phyloP scores from a whole-genome alignment of 2,888 invertebrate species.

The Conomelus anceps region DNA sequence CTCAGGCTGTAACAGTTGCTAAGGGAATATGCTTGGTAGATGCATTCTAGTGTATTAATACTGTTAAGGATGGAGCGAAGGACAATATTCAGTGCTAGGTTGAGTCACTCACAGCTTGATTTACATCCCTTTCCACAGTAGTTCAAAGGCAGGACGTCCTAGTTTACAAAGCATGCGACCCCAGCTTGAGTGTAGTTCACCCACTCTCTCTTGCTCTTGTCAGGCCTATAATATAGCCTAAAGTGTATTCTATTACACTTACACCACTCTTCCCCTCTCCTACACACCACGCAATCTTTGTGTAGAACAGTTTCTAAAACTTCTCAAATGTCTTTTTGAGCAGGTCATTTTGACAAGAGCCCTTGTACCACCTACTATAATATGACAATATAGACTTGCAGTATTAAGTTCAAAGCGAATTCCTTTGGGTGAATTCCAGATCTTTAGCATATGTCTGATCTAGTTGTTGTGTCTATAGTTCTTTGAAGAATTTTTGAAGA shows the following conservation, averaged over 20 bases:
- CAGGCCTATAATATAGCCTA: neutral
- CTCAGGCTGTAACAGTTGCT: neutral
- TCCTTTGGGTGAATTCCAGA: neutral
- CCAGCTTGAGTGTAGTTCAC: constrained; percentile 6
- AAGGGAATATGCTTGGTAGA: neutral
- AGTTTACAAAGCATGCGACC: neutral
- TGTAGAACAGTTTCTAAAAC: neutral
- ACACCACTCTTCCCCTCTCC: neutral
- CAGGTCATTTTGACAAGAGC: neutral
- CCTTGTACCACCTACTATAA: neutral
- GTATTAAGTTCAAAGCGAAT: neutral
- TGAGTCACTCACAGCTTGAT: neutral
- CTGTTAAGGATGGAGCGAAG: neutral
- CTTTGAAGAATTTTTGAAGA: too few relatives aligned
- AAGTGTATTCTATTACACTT: neutral
- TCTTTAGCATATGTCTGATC: neutral
- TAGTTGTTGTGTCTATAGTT: neutral
- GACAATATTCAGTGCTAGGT: neutral
- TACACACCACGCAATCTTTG: neutral
- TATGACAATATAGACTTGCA: neutral
- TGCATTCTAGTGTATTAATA: neutral
- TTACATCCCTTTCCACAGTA: neutral
- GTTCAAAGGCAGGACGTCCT: neutral
- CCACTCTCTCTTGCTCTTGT: neutral
- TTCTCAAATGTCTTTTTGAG: neutral